Conservation (phyloP, 2,113 vertebrate genomes). For the Tetraodon nigroviridis region DNA sequence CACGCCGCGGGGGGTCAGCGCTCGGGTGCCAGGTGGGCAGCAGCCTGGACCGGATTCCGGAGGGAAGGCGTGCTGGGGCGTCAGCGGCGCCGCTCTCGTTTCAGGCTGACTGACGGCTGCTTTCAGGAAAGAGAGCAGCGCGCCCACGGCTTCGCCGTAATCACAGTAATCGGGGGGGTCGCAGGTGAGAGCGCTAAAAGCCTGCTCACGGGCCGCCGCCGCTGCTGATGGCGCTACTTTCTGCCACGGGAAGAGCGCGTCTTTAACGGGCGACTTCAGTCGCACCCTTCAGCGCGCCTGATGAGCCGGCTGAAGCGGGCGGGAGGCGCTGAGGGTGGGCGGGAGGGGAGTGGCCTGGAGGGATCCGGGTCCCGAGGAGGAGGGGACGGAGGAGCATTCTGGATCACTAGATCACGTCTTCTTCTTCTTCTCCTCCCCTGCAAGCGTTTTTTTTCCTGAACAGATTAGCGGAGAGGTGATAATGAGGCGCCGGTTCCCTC, state of each 20-base stretch:
- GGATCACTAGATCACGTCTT: conserved; percentile 21
- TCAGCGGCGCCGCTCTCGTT: not conserved
- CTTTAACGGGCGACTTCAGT: conserved; percentile 52
- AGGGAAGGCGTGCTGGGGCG: not conserved
- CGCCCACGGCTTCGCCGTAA: conserved; percentile 2
- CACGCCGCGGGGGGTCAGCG: conserved; percentile 28
- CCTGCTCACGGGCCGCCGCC: conserved; percentile 17
- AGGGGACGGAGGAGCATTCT: conserved; percentile 2
- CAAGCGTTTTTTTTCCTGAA: conserved; percentile 23
- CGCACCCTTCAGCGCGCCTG: too few species aligned
- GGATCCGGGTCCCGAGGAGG: conserved; percentile 7
- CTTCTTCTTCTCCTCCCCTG: too few species aligned
- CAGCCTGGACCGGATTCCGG: too few species aligned
- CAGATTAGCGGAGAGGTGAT: conserved; percentile 64
- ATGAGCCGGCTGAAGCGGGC: too few species aligned
- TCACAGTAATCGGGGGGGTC: conserved; percentile 11
- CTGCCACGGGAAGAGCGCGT: conserved; percentile 35
- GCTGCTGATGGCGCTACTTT: conserved; percentile 46
- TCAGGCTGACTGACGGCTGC: not conserved
- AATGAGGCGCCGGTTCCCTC: conserved; percentile 63
- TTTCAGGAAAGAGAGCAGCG: conserved; percentile 9
- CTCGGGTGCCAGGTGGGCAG: too few species aligned
- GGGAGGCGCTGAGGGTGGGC: not conserved
- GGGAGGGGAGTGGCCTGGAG: not conserved
- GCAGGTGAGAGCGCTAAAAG: conserved; percentile 51